Conservation (phyloP, 2,888 invertebrate genomes). For the Drosophila peninsularis region DNA sequence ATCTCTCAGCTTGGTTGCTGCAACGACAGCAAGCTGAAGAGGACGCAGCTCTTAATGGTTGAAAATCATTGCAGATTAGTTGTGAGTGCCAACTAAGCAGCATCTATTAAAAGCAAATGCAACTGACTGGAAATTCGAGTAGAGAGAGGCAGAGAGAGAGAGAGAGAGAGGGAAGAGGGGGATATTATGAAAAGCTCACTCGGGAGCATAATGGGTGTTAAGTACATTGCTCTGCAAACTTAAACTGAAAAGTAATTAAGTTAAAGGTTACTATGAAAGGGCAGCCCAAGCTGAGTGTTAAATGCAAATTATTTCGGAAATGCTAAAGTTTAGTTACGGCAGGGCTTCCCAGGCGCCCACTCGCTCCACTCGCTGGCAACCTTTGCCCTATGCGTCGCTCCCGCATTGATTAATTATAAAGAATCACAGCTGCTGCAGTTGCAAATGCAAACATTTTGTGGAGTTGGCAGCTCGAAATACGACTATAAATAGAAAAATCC, state of each 20-base stretch:
- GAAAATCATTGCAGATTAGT: not conserved
- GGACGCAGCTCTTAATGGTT: not conserved
- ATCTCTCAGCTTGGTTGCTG: not conserved
- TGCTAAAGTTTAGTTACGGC: not conserved
- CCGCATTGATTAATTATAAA: conserved; percentile 51
- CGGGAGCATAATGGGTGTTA: not conserved
- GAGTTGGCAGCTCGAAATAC: conserved; percentile 24
- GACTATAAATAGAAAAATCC: conserved; percentile 36
- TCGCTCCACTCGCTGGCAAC: not conserved
- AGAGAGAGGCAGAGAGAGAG: not conserved
- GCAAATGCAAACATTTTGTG: conserved; percentile 41
- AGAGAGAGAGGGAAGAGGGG: not conserved
- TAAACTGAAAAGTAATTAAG: conserved; percentile 3
- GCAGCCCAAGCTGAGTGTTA: not conserved
- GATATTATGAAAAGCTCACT: not conserved
- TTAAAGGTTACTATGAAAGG: not conserved
- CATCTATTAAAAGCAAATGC: not conserved
- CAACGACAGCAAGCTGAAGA: not conserved
- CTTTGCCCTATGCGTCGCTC: conserved; percentile 4
- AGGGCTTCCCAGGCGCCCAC: not conserved
- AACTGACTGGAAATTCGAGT: not conserved
- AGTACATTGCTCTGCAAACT: not conserved
- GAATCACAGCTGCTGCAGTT: conserved; percentile 58
- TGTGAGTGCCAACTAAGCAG: not conserved
- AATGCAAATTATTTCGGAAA: not conserved